Evolutionary conservation across 37 sponge, comb jelly and placozoan genomes (phyloP), one percentile per base, ranked within the genome.

Genomic region (Axinella damicornis): DNA sequence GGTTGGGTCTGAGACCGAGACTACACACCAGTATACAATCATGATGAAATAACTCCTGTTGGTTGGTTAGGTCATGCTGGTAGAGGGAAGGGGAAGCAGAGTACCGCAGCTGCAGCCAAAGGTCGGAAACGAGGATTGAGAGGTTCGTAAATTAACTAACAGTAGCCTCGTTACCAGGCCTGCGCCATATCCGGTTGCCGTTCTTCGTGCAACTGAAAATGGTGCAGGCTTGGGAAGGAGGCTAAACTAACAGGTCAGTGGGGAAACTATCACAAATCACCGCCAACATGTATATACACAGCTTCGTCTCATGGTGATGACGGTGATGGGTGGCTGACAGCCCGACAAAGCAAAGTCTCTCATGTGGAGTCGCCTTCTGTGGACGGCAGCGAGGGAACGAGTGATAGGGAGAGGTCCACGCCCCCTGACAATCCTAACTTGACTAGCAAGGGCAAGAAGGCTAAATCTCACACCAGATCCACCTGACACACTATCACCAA

Each of bases 401-500:
- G 69, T 69, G 69, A 69, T n/a, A n/a, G n/a, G n/a, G n/a, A n/a
- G 16, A 13, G 34, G 35, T 19, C 73, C 59, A 72, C 73, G 15
- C 83, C 83, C 53, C 62, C 83, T 30, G 83, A 60, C 59, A 2
- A 2, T 37, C 64, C 15, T 40, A 81, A 58, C 54, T 52, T 36
- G 81, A 53, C 22, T 58, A 58, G 81, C 70, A 70, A 57, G 61
- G 63, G 79, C 0, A n/a, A n/a, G n/a, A n/a, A n/a, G 20, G 62
- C 25, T 69, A 39, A 69, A 39, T 34, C 34, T 6, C 11, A 46
- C 75, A 1, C 58, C 75, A 11, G 21, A 37, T 59, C 77, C 61
- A 18, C 28, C 59, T 46, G 46, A 46, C 46, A 46, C 4, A 12
- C 46, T 46, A 46, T 9, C 46, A 4, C 9, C 46, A n/a, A n/a